Percentiles rank a stretch among this genome's conserved stretches.
These are phyloP conservation scores for Lepidotrigona ventralis DNA, from an alignment of 1,140 invertebrate genomes.

Conservation along the genomic window DNA sequence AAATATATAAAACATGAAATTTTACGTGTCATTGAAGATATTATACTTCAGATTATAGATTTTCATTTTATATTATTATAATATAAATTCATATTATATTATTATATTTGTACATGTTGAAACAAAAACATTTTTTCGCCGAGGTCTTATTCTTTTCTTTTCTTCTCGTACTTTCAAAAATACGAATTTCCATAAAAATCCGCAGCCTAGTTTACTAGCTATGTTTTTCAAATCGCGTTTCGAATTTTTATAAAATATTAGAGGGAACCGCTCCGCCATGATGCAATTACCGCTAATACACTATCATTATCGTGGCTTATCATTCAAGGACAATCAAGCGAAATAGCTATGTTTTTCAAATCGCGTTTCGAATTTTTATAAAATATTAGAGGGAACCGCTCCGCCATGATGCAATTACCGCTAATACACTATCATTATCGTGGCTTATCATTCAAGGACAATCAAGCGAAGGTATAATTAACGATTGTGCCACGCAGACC, in stretches of 20 bases:
- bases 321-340: conserved; percentile 47
- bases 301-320: conserved; percentile 39
- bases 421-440: conserved; percentile 41
- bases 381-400: not conserved
- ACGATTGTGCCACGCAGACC: conserved; percentile 28
- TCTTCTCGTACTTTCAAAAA: not conserved
- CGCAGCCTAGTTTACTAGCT: no score
- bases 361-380: not conserved
- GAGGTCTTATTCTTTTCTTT: not conserved
- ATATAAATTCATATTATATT: no score
- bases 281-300: conserved; percentile 48
- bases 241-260: not conserved
- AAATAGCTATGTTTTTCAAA: not conserved
- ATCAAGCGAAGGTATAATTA: conserved; percentile 50
- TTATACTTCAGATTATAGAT: no score
- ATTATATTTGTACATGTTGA: no score
- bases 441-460: conserved; percentile 48
- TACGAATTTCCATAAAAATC: no score
- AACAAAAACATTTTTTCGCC: no score
- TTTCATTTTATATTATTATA: no score
- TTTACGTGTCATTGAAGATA: no score
- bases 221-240: not conserved
- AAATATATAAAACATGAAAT: no score
- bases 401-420: conserved; percentile 39
- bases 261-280: not conserved